Evolutionary conservation across 2,113 vertebrate genomes (phyloP).

Genomic region (Phyllopteryx taeniolatus): DNA sequence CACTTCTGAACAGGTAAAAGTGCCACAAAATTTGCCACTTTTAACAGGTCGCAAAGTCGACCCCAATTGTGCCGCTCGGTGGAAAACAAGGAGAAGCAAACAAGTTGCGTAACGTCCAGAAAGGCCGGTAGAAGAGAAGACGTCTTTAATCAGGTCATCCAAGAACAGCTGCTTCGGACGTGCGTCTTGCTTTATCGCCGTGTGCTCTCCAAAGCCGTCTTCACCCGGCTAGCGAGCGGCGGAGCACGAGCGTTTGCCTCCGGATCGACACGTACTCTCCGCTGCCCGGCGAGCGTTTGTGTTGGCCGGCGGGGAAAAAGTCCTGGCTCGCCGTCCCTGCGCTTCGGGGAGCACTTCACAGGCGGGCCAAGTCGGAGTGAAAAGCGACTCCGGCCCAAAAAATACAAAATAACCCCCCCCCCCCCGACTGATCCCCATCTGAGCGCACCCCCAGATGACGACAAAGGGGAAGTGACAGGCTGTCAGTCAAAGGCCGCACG

Average conservation of each 20-base stretch:
- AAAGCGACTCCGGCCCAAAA: constrained; percentile 31
- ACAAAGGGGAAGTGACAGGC: constrained; percentile 70
- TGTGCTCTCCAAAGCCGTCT: background rate
- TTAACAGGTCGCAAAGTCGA: background rate
- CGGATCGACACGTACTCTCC: constrained; percentile 23
- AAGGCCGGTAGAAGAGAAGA: background rate
- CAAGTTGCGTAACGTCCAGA: background rate
- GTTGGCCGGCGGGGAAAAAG: constrained; percentile 24
- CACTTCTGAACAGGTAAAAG: too few relatives aligned
- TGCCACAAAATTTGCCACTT: background rate
- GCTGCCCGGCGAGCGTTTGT: constrained; percentile 21
- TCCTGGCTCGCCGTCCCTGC: constrained; percentile 28
- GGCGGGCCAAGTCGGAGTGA: constrained; percentile 54
- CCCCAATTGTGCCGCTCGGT: background rate
- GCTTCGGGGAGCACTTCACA: constrained; percentile 38
- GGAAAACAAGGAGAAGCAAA: background rate
- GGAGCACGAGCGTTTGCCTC: constrained; percentile 2
- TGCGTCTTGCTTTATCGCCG: background rate
- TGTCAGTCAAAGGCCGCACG: constrained; percentile 64
- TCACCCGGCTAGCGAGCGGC: constrained; percentile 11
- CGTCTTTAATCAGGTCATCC: background rate
- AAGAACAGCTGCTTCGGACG: background rate
- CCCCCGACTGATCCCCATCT: constrained; percentile 68
- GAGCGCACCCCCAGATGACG: constrained; percentile 27
- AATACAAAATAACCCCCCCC: too few relatives aligned